A percentile compares a stretch with the other conserved stretches of the same genome.
phyloP scores from a whole-genome alignment of 2,797 vertebrate species.

The Ficedula albicollis region DNA sequence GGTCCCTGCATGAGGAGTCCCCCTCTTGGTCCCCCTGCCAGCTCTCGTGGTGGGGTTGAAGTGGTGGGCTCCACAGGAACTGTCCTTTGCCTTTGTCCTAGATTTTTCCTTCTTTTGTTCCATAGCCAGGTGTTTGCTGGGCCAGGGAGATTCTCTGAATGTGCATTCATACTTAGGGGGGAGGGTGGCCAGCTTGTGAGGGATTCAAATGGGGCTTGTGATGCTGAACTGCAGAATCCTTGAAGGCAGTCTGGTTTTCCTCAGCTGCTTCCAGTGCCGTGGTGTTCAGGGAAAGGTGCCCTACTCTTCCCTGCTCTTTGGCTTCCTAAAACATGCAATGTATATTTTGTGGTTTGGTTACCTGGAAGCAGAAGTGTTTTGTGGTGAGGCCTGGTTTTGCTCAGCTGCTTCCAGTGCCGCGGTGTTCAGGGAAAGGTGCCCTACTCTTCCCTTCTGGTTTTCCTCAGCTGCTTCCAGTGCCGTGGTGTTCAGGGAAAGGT shows the following conservation, averaged over 20 bases:
- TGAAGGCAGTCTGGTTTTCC: not conserved
- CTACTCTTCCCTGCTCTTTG: not conserved
- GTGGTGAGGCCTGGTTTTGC: no score
- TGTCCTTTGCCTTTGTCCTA: not conserved
- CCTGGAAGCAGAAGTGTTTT: not conserved
- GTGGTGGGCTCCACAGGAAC: not conserved
- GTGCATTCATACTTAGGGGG: accelerated
- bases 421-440: no score
- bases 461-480: not conserved
- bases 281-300: not conserved
- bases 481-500: not conserved
- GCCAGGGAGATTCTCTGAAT: not conserved
- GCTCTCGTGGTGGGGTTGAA: not conserved
- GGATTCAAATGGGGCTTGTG: not conserved
- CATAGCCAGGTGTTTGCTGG: not conserved
- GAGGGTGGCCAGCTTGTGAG: not conserved
- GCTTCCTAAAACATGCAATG: not conserved
- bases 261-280: not conserved
- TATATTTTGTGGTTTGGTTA: not conserved
- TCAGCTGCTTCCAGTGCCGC: no score
- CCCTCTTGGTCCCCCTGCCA: not conserved
- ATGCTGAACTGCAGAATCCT: not conserved
- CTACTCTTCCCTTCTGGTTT: no score
- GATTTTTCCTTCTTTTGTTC: not conserved
- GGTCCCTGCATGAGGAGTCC: accelerated